Evolutionary conservation across 2,888 invertebrate genomes (phyloP).

Genomic region (Pristionchus exspectatus): DNA sequence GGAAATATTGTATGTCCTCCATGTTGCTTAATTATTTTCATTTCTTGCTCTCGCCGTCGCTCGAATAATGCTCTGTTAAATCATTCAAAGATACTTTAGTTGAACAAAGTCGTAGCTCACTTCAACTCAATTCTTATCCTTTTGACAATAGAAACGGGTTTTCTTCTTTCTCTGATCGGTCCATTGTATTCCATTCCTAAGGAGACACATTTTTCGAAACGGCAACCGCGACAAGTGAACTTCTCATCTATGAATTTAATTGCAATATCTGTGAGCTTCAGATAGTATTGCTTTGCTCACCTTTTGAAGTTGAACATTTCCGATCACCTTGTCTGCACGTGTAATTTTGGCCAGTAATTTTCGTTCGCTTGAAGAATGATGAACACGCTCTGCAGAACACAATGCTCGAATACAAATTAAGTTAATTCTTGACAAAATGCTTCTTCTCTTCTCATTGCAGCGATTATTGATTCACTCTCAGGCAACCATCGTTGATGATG

Average conservation of each 20-base stretch:
- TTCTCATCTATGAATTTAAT: background rate
- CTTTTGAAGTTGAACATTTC: background rate
- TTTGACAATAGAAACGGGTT: background rate
- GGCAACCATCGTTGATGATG: too few relatives aligned
- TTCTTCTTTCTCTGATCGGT: conserved; percentile 18
- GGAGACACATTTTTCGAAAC: background rate
- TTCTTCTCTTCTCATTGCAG: background rate
- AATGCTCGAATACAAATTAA: background rate
- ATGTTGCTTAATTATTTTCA: background rate
- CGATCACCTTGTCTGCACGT: background rate
- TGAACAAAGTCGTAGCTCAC: background rate
- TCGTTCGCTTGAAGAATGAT: conserved; percentile 20
- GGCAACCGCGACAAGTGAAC: background rate
- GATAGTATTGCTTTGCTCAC: background rate
- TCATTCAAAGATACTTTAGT: background rate
- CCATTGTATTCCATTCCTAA: background rate
- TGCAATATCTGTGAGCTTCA: too few relatives aligned
- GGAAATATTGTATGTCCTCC: background rate
- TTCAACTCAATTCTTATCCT: background rate
- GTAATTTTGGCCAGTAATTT: background rate
- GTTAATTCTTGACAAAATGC: too few relatives aligned
- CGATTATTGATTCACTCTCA: too few relatives aligned
- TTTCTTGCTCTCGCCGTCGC: background rate
- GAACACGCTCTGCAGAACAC: background rate
- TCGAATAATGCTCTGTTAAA: background rate